Percentiles rank a stretch among this genome's conserved stretches.
phyloP scores from a whole-genome alignment of 2,113 vertebrate genomes.

The Rissa tridactyla region DNA sequence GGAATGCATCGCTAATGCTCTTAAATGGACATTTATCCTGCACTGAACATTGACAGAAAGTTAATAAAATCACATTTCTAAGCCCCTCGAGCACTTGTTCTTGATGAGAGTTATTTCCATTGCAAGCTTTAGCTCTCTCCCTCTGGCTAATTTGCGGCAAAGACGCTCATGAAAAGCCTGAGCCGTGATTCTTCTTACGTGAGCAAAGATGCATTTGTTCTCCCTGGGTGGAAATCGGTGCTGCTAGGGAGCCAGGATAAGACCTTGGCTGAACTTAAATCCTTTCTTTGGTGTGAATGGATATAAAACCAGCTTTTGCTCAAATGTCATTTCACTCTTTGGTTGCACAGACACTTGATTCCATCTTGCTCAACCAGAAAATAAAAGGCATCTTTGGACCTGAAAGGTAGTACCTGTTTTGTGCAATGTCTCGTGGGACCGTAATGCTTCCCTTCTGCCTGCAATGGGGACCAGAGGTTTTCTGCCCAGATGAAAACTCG shows the following conservation, averaged over 20 bases:
- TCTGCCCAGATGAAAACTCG: not conserved
- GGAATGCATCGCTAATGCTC: not conserved
- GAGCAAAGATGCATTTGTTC: not conserved
- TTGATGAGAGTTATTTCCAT: conserved; percentile 20
- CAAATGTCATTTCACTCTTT: not conserved
- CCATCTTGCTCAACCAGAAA: not conserved
- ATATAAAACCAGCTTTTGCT: not conserved
- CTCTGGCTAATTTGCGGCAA: not conserved
- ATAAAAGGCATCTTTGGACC: not conserved
- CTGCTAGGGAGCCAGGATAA: not conserved
- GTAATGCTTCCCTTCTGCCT: not conserved
- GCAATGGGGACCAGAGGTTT: not conserved
- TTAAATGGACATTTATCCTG: not conserved
- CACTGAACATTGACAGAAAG: not conserved
- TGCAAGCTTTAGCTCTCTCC: not conserved
- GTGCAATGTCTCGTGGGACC: not conserved
- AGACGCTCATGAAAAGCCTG: not conserved
- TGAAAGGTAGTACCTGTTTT: not conserved
- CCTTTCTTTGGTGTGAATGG: not conserved
- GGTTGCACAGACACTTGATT: not conserved
- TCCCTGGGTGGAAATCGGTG: not conserved
- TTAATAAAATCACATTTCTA: conserved; percentile 20
- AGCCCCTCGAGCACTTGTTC: not conserved
- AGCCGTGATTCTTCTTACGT: not conserved
- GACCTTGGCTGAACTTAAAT: not conserved